Base-by-base conservation (phyloP, 2,113 vertebrate species). In the Protomyctophum bolini region DNA sequence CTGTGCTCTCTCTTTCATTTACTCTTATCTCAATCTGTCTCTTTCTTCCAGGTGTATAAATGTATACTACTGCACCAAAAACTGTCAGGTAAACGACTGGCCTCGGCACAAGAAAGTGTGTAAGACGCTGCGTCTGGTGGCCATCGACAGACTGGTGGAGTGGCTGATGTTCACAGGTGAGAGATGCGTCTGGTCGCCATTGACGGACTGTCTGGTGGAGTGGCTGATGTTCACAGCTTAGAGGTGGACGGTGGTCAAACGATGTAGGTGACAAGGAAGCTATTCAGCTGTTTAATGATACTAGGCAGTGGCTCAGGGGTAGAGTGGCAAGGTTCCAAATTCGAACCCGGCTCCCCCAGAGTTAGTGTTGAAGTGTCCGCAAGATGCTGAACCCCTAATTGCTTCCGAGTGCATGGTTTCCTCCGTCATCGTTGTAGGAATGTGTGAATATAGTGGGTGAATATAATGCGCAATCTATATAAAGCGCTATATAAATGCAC, bases 121-220 rank as follows among this genome's bases (percentile, higher is more conserved):
- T 89, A 94, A 93, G 89, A 94, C 85, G 58, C 92, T 99, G 77
- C 86, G 89, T 12, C 87, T 95, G 78, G 95, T 95, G 55, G 96
- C 96, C 50, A 89, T 97, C 0, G 97, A 99, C 87, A 90, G 95
- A 61, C 91, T 98, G 47, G 87, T 95, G 84, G 97, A 99, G 87
- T 99, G 97, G 97, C 94, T 97, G 5, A 0, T 95, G 75, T 97
- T 98, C 83, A 96, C 94, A 89, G 97, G 97, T 98, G 77, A 91
- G 86, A 65, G 50, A 67, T 66, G 14, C 86, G 89, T 12, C 87
- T 95, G 78, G 95, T 95, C 54, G 96, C 96, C 50, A 89, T 97
- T 0, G 97, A 99, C 87, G 90, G 95, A 61, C 91, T 98, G 47
- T 21, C 21, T 21, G 21, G 87, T 95, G 84, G 97, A 99, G 87